Evolutionary conservation across 2,113 vertebrate species (phyloP).

Genomic region (Ramphastos sulfuratus): DNA sequence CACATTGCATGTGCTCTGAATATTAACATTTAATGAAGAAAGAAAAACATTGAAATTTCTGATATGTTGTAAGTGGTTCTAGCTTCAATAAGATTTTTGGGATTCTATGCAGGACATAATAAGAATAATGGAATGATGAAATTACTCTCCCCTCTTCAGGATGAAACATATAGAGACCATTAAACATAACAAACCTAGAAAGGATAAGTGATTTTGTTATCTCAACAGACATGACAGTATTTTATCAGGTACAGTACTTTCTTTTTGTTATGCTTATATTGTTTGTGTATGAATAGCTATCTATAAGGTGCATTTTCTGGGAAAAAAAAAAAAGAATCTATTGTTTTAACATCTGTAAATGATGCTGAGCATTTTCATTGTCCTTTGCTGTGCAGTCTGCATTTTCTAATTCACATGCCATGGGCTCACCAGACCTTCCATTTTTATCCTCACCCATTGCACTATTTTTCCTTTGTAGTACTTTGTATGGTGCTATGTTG

Average conservation of each 20-base stretch:
- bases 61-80: background rate
- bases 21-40: background rate
- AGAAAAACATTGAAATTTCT: background rate
- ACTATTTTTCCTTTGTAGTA: background rate
- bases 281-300: background rate
- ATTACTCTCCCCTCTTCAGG: background rate
- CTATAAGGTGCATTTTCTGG: background rate
- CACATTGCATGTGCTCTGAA: background rate
- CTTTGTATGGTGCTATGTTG: background rate
- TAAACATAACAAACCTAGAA: background rate
- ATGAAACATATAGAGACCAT: background rate
- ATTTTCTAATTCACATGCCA: background rate
- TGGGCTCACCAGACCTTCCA: background rate
- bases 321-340: background rate
- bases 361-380: background rate
- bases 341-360: background rate
- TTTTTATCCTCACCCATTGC: background rate
- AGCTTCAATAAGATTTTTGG: background rate
- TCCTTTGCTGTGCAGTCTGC: background rate
- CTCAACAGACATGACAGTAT: background rate
- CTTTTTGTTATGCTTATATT: background rate
- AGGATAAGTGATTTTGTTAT: background rate
- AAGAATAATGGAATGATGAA: background rate
- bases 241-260: background rate
- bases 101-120: background rate